phyloP scores from a whole-genome alignment of 2,888 invertebrate genomes.

The Phalera bucephala region DNA sequence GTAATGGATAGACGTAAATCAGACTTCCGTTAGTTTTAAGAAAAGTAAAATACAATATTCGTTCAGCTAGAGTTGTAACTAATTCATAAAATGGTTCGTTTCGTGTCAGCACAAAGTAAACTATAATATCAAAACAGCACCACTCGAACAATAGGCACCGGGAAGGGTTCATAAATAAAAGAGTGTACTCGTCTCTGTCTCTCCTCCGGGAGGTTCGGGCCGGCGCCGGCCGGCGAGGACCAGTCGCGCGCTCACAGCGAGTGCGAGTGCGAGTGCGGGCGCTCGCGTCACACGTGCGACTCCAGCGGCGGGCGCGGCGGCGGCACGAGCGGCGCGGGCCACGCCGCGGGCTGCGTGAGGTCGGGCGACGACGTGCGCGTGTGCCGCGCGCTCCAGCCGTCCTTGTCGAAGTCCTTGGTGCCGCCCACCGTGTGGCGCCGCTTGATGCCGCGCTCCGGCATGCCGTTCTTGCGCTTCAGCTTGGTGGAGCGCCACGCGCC shows the following conservation, averaged over 20 bases:
- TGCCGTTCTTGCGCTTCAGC: conserved; percentile 89
- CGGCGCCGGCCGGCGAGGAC: too few relatives aligned
- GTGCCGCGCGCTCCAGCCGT: conserved; percentile 84
- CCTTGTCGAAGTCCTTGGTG: conserved; percentile 91
- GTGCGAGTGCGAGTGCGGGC: conserved; percentile 1
- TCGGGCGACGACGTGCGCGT: conserved; percentile 84
- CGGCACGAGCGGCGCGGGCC: conserved; percentile 62
- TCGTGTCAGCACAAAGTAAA: conserved; percentile 41
- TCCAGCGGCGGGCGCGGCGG: conserved; percentile 45
- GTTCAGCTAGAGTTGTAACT: conserved; percentile 27
- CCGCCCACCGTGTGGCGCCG: conserved; percentile 96
- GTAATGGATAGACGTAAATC: conserved; percentile 38
- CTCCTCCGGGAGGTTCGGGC: conserved; percentile 3
- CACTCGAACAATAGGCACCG: conserved; percentile 43
- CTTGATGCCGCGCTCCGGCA: conserved; percentile 92
- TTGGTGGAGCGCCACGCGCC: conserved; percentile 83
- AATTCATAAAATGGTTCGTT: conserved; percentile 33
- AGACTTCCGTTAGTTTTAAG: conserved; percentile 38
- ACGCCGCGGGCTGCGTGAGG: conserved; percentile 68
- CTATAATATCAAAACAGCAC: conserved; percentile 44
- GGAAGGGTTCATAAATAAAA: conserved; percentile 27
- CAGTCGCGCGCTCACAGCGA: neutral
- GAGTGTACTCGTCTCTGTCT: conserved; percentile 21
- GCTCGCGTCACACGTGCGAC: conserved; percentile 43
- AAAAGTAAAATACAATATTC: conserved; percentile 32